Evolutionary conservation across 2,888 invertebrate species (phyloP).

Genomic region (Panorpa germanica): DNA sequence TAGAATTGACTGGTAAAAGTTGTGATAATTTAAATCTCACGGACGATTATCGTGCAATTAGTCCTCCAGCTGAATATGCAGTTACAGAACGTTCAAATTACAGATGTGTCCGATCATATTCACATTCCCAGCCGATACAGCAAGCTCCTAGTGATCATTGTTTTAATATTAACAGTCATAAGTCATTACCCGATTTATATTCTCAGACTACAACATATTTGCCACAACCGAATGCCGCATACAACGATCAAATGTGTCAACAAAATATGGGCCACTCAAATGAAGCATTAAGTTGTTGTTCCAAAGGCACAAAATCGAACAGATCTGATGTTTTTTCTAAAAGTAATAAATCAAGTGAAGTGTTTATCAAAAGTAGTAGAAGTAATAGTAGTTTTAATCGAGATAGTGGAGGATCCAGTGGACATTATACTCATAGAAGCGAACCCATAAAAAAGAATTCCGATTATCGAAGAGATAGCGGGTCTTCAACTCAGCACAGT

Average conservation of each 20-base stretch:
- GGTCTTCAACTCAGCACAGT: conserved; percentile 57
- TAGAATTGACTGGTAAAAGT: too few relatives aligned
- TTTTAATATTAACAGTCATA: conserved; percentile 49
- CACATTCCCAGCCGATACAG: conserved; percentile 40
- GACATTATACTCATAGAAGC: conserved; percentile 65
- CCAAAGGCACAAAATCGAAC: conserved; percentile 24
- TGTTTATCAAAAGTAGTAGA: conserved; percentile 28
- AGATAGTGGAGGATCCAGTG: conserved; percentile 67
- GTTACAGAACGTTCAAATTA: conserved; percentile 18
- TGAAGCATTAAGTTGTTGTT: conserved; percentile 24
- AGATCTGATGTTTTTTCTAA: too few relatives aligned
- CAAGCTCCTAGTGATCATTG: conserved; percentile 19
- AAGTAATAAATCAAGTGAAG: conserved; percentile 17
- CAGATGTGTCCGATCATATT: conserved; percentile 33
- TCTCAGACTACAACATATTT: conserved; percentile 32
- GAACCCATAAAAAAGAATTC: conserved; percentile 36
- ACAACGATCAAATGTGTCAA: too few relatives aligned
- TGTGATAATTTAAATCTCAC: conserved; percentile 23
- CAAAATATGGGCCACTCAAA: too few relatives aligned
- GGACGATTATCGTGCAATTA: conserved; percentile 36
- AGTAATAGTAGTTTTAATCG: conserved; percentile 41
- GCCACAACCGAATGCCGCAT: too few relatives aligned
- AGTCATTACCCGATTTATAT: conserved; percentile 64
- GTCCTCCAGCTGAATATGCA: conserved; percentile 55
- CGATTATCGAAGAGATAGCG: conserved; percentile 44